Base-by-base conservation (phyloP, 2,113 vertebrate genomes). In the Festucalex cinctus region DNA sequence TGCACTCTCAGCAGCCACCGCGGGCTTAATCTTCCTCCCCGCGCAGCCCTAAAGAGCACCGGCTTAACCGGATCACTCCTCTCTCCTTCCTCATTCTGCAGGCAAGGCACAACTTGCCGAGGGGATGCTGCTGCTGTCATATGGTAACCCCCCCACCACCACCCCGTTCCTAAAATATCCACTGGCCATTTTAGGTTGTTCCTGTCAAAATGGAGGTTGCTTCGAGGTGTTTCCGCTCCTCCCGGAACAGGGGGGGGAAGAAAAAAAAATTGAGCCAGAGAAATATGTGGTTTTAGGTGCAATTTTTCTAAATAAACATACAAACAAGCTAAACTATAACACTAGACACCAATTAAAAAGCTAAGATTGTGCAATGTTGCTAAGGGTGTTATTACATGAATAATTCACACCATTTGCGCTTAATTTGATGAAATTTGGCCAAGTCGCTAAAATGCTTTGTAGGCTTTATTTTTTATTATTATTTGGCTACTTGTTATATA, bases 51-150 rank as follows among this genome's bases (percentile, higher is more conserved):
- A 81, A 81, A 88, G 83, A 86, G 83, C 85, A 68, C 68, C 54
- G 67, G 80, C 83, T 88, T 83, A 88, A 77, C 77, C 22, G 62
- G 79, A 86, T 88, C 84, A 75, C 70, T 83, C 74, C 71, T 62
- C 58, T 67, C 78, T 81, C 65, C 82, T 82, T 77, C 81, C 76
- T 83, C 74, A 68, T 84, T 88, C 60, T 78, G 67, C 80, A 75
- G 83, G 74, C 63, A 71, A 80, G 78, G 70, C 76, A 73, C 68
- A 81, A 41, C 62, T 84, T 73, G 68, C 71, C 75, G 71, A 65
- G 79, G 78, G 72, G 79, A 69, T 6, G 41, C 28, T 26, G 14
- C 56, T 69, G 64, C 72, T 75, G 79, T 79, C 73, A 71, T 74
- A 71, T 68, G 68, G 66, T 61, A 65, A 14, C 13, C 1, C 53